A percentile compares a stretch with the other conserved stretches of the same genome.
Conservation (phyloP, 2,113 vertebrate species). For the Daphoenositta chrysoptera region DNA sequence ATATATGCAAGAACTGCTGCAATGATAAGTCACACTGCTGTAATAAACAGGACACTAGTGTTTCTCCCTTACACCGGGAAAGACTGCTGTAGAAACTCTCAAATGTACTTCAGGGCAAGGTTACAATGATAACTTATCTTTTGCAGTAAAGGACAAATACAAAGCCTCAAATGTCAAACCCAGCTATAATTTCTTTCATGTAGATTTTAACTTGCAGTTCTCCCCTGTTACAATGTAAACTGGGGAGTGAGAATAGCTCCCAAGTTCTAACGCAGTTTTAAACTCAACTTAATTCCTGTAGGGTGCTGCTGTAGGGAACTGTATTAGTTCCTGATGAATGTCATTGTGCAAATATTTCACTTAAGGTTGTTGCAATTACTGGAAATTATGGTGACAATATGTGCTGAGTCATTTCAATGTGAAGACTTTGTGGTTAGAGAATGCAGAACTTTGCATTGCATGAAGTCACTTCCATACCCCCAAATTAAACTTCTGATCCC, state of each 20-base stretch:
- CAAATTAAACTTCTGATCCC: not conserved
- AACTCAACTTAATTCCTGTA: not conserved
- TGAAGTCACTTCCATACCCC: not conserved
- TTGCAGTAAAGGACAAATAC: not conserved
- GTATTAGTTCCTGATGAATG: not conserved
- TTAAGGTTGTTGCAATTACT: slow-evolving; percentile 29
- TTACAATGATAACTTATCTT: not conserved
- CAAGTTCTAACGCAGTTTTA: not conserved
- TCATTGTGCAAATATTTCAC: slow-evolving; percentile 20
- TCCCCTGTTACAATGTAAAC: not conserved
- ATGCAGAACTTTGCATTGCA: not conserved
- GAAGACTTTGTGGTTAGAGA: not conserved
- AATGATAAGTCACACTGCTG: not conserved
- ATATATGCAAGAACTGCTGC: not conserved
- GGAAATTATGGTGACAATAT: not conserved
- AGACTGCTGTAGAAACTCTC: not conserved
- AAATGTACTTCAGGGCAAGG: not conserved
- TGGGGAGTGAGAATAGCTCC: not conserved
- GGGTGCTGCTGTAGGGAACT: not conserved
- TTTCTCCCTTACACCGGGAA: not conserved
- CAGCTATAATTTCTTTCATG: not conserved
- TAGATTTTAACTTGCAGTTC: not conserved
- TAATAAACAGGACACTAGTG: not conserved
- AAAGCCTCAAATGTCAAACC: not conserved
- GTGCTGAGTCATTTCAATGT: not conserved